Base-by-base conservation (phyloP, 1,140 invertebrate species). In the Drosophila nasuta region DNA sequence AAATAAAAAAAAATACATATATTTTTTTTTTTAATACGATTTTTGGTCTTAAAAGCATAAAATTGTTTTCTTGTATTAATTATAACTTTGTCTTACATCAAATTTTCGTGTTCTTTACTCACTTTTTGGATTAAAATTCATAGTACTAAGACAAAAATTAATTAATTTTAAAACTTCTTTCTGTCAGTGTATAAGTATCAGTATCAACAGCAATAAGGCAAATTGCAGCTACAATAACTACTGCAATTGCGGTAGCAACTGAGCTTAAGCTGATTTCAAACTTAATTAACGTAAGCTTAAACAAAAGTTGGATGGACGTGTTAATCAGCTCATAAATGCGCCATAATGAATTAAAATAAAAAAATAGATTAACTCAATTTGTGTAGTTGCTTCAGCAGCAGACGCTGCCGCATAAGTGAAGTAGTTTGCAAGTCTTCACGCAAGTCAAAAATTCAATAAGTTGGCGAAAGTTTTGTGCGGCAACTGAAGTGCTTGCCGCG, bases 271-370 rank as follows among this genome's bases (percentile, higher is more conserved):
- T 4, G 11, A 20, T 70, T 64, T 45, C 11, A 67, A 45, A 10
- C 30, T 10, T 52, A 17, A 62, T 68, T 17, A 38, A 17, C 17
- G 7, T 45, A 1, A 13, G n/a, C 20, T 54, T 38, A 10, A 49
- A 15, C 43, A 28, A 41, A 28, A n/a, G 30, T 1, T 7, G 13
- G 8, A 13, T 28, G 43, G 6, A 30, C 35, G 58, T 20, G 25
- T 70, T 70, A 70, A 69, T 69, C 45, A 58, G 28, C 52, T 45
- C 41, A 64, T 64, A 71, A 75, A 57, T 65, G 17, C 35, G 20
- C 28, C 11, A 7, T 49, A 59, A 56, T 60, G 60, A 60, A 41
- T 33, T 33, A 60, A 62, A 25, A 25, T 25, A 25, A 25, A 25
- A 25, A 72, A 60, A 58, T 52, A 13, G 1, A 10, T 57, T 43